Percentiles rank a stretch among this genome's conserved stretches.
Conservation (phyloP, 2,797 vertebrate genomes). For the Pitangus sulphuratus region DNA sequence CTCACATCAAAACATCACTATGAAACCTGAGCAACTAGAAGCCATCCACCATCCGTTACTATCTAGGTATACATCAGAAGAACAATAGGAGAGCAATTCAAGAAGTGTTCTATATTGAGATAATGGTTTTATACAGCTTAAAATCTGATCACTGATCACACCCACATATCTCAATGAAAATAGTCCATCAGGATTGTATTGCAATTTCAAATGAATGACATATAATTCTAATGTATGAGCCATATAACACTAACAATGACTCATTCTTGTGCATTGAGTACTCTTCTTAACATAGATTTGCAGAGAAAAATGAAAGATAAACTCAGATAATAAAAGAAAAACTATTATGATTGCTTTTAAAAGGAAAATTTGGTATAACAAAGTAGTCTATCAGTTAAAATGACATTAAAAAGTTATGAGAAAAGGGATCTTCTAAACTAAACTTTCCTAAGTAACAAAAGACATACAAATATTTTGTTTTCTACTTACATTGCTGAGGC, state of each 20-base stretch:
- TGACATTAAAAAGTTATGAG: not conserved
- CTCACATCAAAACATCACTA: not conserved
- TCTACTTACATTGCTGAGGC: not conserved
- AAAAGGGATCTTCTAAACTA: not conserved
- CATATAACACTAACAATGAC: not conserved
- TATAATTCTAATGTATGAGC: not conserved
- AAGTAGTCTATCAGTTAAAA: not conserved
- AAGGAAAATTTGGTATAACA: not conserved
- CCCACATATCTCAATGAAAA: not conserved
- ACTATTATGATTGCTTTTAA: not conserved
- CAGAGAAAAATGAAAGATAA: not conserved
- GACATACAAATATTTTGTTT: not conserved
- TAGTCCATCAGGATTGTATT: not conserved
- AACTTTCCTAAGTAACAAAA: not conserved
- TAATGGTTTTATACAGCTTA: not conserved
- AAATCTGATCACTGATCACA: not conserved
- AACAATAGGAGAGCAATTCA: not conserved
- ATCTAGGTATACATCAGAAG: not conserved
- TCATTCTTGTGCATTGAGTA: not conserved
- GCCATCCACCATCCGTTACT: not conserved
- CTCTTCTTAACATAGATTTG: not conserved
- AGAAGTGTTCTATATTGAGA: not conserved
- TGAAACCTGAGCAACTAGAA: not conserved
- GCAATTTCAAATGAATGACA: not conserved
- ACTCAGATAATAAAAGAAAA: not conserved